Evolutionary conservation across 2,797 vertebrate species (phyloP), one percentile per base, ranked within the genome.

Genomic region (Eulemur albifrons): DNA sequence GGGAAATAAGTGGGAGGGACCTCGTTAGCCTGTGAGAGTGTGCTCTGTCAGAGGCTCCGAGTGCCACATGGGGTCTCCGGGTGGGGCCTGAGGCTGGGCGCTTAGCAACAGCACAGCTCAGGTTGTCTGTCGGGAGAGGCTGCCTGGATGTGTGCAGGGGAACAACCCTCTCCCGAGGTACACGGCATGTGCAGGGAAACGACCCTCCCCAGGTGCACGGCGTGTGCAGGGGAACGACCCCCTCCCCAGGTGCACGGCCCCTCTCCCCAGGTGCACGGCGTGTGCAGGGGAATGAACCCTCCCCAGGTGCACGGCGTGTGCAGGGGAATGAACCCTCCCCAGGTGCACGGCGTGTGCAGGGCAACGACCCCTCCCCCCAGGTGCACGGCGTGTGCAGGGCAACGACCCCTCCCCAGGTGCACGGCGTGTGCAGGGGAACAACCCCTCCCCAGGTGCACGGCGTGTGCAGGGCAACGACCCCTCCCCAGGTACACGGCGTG

Each of bases 71-170:
- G 65, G 38, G 23, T 70, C 57, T 9, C 1, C 2, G 57, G 57
- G 30, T 13, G 1, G 48, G 69, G 61, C 2, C 20, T 9, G 43
- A 38, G 48, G 38, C 40, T 75, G 20, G 23, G 61, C 5, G 32
- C 4, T 0, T 7, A 40, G 93, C 7, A 7, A 52, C 0, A 11
- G 10, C 65, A 59, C 0, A 45, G 40, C 14, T 20, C 5, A 12
- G 30, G 90, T 0, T 43, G 32, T 70, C 0, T 48, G 23, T 25
- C 0, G 0, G 45, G 13, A 20, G 32, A 38, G 27, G 35, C 57
- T 35, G 20, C 27, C 25, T 1, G 14, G 12, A 59, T 57, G 1
- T 15, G 25, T 18, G 3, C 50, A 76, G 43, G 61, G 14, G 15
- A 15, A 5, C 50, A 0, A 50, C 50, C 50, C 5, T 35, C 48